Evolutionary conservation across 1,140 invertebrate species (phyloP), one percentile per base, ranked within the genome.

Genomic region (Bombus breviceps): DNA sequence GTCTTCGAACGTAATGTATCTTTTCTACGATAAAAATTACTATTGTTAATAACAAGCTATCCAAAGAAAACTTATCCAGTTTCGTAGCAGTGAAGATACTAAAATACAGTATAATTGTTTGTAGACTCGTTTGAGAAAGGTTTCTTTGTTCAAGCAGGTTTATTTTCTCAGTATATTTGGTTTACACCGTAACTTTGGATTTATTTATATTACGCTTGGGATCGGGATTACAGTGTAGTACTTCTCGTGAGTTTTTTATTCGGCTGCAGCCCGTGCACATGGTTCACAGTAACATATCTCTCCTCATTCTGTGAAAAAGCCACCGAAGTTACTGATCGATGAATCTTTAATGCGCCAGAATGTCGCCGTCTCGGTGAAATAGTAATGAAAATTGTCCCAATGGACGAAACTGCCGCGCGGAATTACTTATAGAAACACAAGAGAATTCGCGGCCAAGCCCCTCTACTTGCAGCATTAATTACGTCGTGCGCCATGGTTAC

Each of bases 131-230:
- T 41, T 3, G 28, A 71, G 69, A 28, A 37, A 10, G 37, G 25
- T 9, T 13, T 18, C 3, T 10, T 9, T 10, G 68, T 69, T 39
- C 25, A 39, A 28, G 39, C 6, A 12, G 22, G 43, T 75, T 75
- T 57, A 53, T 75, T 74, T 75, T 57, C 73, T 34, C 2, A 15
- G 25, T 18, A 32, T 59, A 39, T 37, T 76, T 59, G 34, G 73
- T 53, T 53, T 53, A 53, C 47, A 53, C 39, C 32, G 34, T 22
- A 41, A 12, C 34, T 28, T 32, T 6, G 59, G 28, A 64, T 77
- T 77, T 41, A 64, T 77, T 77, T 41, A 41, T 41, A 59, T 41
- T 64, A 32, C 75, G 4, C 75, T 12, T 22, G 75, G 37, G 75
- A 77, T 62, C 37, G 28, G 57, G 59, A 77, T 64, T 62, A 62